Evolutionary conservation across 2,113 vertebrate genomes (phyloP).

Genomic region (Plectropomus leopardus): DNA sequence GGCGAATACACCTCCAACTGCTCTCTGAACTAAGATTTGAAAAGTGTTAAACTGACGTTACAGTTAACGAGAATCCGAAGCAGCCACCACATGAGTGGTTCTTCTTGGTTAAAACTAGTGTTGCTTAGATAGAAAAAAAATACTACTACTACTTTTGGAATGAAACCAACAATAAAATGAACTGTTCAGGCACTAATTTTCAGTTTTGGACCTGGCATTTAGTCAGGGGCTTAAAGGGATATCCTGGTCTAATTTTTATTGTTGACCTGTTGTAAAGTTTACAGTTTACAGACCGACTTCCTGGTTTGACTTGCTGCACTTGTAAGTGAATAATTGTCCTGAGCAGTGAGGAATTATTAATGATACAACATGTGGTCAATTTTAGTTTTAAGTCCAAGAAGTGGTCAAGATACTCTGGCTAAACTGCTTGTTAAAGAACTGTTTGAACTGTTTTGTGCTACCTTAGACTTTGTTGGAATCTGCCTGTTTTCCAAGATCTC

Average conservation of each 20-base stretch:
- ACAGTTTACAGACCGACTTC: no score
- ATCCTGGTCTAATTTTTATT: background rate
- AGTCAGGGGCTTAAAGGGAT: background rate
- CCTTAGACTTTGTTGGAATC: background rate
- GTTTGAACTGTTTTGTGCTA: background rate
- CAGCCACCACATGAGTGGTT: background rate
- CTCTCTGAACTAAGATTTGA: constrained; percentile 2
- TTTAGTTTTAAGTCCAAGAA: no score
- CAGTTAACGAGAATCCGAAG: background rate
- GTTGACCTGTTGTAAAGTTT: no score
- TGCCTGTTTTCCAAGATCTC: background rate
- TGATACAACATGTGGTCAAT: no score
- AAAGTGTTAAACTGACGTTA: background rate
- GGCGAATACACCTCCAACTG: no score
- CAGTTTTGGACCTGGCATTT: background rate
- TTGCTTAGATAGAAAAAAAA: background rate
- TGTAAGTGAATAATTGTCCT: no score
- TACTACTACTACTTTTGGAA: background rate
- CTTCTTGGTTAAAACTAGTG: background rate
- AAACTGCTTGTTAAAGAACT: no score
- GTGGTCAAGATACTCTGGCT: no score
- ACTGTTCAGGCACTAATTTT: background rate
- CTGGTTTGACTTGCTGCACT: no score
- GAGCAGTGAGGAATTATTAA: no score
- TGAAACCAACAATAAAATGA: background rate